Percentiles rank a stretch among this genome's conserved stretches.
phyloP scores from a whole-genome alignment of 2,113 vertebrate species.

The Falco punctatus region DNA sequence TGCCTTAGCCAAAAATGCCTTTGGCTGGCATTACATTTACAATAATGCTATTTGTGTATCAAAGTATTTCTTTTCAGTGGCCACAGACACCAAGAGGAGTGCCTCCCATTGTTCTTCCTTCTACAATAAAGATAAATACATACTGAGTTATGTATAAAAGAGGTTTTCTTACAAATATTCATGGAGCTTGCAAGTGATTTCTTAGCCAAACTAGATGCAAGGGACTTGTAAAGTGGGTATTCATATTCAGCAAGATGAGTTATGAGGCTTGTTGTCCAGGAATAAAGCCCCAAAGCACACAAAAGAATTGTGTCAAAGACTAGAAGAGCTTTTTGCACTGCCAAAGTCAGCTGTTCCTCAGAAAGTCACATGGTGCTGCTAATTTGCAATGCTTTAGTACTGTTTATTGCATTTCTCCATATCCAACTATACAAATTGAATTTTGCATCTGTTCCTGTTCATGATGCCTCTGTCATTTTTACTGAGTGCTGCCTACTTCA shows the following conservation, averaged over 20 bases:
- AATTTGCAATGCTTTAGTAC: background rate
- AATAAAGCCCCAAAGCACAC: background rate
- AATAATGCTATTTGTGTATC: background rate
- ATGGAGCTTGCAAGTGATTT: background rate
- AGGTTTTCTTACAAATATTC: conserved; percentile 19
- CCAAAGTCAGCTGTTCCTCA: background rate
- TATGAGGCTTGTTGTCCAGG: background rate
- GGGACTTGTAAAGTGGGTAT: background rate
- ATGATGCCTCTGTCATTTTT: background rate
- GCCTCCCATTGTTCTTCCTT: background rate
- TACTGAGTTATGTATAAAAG: background rate
- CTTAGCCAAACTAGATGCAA: background rate
- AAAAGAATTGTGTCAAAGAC: background rate
- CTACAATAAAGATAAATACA: background rate
- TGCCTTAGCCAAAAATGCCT: background rate
- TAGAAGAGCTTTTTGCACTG: background rate
- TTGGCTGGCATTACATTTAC: conserved; percentile 9
- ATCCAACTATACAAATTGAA: background rate
- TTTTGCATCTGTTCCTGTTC: background rate
- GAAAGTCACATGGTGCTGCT: background rate
- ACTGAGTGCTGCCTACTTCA: background rate
- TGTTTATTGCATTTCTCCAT: background rate
- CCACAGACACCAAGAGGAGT: background rate
- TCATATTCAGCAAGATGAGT: background rate
- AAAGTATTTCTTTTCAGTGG: conserved; percentile 13